Percentiles rank a stretch among this genome's conserved stretches.
Evolutionary conservation across 2,113 vertebrate species (phyloP).

Genomic region (Solea solea): DNA sequence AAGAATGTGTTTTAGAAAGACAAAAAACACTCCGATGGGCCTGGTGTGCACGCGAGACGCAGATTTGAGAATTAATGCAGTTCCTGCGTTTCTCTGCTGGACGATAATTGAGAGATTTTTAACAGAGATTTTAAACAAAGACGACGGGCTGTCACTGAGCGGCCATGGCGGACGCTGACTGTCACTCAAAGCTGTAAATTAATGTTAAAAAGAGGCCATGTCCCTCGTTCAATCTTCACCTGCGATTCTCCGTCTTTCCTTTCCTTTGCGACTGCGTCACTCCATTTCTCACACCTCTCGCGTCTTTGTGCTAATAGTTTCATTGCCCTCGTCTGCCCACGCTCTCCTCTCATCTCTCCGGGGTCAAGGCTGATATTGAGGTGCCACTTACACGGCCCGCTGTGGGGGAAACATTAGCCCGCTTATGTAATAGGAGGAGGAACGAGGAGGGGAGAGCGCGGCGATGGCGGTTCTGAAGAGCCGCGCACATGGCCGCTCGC

Average conservation of each 20-base stretch:
- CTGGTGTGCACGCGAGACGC: slow-evolving; percentile 33
- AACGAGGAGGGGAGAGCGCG: slow-evolving; percentile 37
- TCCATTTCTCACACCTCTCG: slow-evolving; percentile 6
- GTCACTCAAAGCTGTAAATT: slow-evolving; percentile 27
- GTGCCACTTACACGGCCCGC: slow-evolving; percentile 58
- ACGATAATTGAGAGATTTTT: slow-evolving; percentile 62
- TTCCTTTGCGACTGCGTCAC: too few species aligned
- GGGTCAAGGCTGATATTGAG: slow-evolving; percentile 42
- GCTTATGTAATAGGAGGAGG: slow-evolving; percentile 68
- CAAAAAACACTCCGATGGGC: slow-evolving; percentile 49
- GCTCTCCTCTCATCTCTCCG: slow-evolving; percentile 33
- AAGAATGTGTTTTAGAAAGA: slow-evolving; percentile 65
- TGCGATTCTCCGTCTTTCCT: neutral
- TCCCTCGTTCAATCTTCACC: neutral
- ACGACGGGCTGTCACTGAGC: slow-evolving; percentile 32
- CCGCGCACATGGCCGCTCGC: slow-evolving; percentile 38
- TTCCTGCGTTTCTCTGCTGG: slow-evolving; percentile 49
- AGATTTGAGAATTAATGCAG: slow-evolving; percentile 46
- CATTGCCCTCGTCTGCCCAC: slow-evolving; percentile 7
- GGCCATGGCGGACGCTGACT: slow-evolving; percentile 26
- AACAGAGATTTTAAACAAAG: slow-evolving; percentile 34
- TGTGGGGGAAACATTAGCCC: slow-evolving; percentile 54
- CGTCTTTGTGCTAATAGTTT: slow-evolving; percentile 31
- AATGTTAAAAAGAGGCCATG: neutral
- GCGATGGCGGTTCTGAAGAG: slow-evolving; percentile 30